phyloP scores from a whole-genome alignment of 2,888 invertebrate species.

The Branchellion lobata region DNA sequence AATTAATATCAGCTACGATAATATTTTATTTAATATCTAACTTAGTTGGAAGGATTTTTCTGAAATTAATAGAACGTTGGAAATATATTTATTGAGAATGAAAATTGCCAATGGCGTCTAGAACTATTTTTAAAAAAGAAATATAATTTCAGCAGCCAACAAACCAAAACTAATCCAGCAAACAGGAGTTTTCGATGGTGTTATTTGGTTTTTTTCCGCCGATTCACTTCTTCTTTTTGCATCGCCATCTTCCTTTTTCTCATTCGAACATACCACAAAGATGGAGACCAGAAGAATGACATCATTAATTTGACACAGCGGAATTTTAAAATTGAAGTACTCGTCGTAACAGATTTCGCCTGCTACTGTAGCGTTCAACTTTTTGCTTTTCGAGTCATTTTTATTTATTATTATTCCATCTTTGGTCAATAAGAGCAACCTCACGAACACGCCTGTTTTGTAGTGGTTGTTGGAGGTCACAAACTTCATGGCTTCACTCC shows the following conservation, averaged over 20 bases:
- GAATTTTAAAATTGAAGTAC: not conserved
- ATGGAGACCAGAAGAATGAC: not conserved
- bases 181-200: not conserved
- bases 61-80: no score
- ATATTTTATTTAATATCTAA: no score
- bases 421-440: not conserved
- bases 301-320: constrained; percentile 1
- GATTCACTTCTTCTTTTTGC: no score
- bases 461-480: no score
- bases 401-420: not conserved
- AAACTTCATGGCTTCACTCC: no score
- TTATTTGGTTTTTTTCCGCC: no score
- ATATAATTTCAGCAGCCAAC: not conserved
- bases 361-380: not conserved
- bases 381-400: constrained; percentile 2
- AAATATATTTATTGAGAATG: no score
- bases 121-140: no score
- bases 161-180: constrained; percentile 1
- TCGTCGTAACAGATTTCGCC: not conserved
- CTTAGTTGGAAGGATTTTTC: no score
- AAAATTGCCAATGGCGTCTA: no score
- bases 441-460: not conserved
- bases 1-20: no score
- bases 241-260: not conserved
- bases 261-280: not conserved